Conservation (phyloP, 1,140 invertebrate genomes). For the Stegodyphus dumicola region DNA sequence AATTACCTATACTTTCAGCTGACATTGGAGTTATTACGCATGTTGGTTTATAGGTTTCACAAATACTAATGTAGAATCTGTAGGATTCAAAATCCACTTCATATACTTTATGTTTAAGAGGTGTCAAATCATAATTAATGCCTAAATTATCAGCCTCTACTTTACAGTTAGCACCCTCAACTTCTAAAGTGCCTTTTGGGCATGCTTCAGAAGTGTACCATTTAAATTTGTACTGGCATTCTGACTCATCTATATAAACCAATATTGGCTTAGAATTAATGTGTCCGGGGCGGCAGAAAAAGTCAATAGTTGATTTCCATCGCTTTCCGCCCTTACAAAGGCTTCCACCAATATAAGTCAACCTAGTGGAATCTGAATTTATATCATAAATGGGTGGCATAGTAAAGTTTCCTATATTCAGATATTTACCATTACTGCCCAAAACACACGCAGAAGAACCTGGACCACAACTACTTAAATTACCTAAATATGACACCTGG, state of each 20-base stretch:
- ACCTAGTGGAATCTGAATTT: conserved; percentile 20
- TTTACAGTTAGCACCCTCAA: conserved; percentile 64
- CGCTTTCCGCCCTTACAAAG: conserved; percentile 17
- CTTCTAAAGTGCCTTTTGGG: conserved; percentile 62
- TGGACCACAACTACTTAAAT: conserved; percentile 12
- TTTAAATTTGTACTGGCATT: conserved; percentile 67
- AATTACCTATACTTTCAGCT: no score
- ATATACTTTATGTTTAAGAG: no score
- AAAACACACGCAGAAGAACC: conserved; percentile 53
- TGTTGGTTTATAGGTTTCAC: no score
- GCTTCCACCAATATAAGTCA: conserved; percentile 54
- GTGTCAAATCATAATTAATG: no score
- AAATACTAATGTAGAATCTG: no score
- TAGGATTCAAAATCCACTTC: no score
- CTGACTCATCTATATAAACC: conserved; percentile 62
- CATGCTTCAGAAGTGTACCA: conserved; percentile 69
- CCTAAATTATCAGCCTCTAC: no score
- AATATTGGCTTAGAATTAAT: conserved; percentile 35
- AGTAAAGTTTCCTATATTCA: conserved; percentile 56
- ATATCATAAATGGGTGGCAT: conserved; percentile 45
- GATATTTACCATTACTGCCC: conserved; percentile 25
- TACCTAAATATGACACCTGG: conserved; percentile 14
- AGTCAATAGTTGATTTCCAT: conserved; percentile 49
- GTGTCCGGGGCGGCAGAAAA: conserved; percentile 64
- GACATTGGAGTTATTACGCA: no score